phyloP scores from a whole-genome alignment of 2,113 vertebrate genomes.

The Aspidoscelis tigris region DNA sequence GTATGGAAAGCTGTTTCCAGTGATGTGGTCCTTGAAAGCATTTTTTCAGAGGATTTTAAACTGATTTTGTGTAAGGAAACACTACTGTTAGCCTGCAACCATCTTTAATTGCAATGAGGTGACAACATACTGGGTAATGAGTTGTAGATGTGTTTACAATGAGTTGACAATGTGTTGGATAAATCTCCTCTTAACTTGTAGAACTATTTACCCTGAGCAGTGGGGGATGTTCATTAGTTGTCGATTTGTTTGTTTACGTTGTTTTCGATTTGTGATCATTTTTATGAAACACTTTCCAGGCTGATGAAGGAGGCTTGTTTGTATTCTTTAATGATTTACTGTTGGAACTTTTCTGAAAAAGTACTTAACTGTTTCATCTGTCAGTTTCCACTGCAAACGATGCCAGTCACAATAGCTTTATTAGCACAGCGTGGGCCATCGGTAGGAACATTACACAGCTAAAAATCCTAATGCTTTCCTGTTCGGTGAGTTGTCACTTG shows the following conservation, averaged over 20 bases:
- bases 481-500: constrained; percentile 70
- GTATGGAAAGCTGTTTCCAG: constrained; percentile 28
- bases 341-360: constrained; percentile 77
- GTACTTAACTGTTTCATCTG: constrained; percentile 80
- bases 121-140: constrained; percentile 84
- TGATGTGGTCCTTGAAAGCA: constrained; percentile 41
- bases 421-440: constrained; percentile 79
- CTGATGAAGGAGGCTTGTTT: constrained; percentile 81
- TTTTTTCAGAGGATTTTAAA: constrained; percentile 66
- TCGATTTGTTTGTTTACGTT: constrained; percentile 85
- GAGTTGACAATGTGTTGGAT: constrained; percentile 85
- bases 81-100: constrained; percentile 79
- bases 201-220: constrained; percentile 79
- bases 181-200: constrained; percentile 82
- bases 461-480: constrained; percentile 73
- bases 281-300: constrained; percentile 76
- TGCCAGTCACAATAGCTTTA: constrained; percentile 81
- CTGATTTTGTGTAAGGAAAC: constrained; percentile 70
- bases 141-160: constrained; percentile 85
- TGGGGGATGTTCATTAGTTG: constrained; percentile 81
- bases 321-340: constrained; percentile 80
- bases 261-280: constrained; percentile 82
- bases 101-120: constrained; percentile 82
- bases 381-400: constrained; percentile 79
- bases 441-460: constrained; percentile 74